A percentile compares a stretch with the other conserved stretches of the same genome.
These are phyloP conservation scores for Dromius quadrimaculatus DNA, from an alignment of 2,888 invertebrate genomes.

Conservation along the genomic window DNA sequence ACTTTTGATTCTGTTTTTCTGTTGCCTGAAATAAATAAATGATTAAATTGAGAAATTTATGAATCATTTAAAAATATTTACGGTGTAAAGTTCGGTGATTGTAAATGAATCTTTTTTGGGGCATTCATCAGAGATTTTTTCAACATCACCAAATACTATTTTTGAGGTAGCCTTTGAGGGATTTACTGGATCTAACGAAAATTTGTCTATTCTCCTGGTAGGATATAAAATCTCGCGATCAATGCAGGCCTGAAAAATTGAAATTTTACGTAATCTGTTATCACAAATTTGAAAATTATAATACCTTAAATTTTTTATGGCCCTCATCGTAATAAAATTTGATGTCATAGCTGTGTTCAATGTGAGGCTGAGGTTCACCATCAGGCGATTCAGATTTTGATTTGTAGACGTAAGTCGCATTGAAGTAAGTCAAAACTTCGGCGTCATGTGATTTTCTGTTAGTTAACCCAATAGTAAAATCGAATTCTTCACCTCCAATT, in stretches of 20 bases:
- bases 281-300: too few relatives aligned
- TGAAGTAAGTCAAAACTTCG: slow-evolving; percentile 1
- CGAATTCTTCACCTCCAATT: slow-evolving; percentile 1
- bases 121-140: background rate
- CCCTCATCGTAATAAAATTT: slow-evolving; percentile 1
- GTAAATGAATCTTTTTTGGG: background rate
- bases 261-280: too few relatives aligned
- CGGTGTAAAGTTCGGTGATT: slow-evolving; percentile 16
- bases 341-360: slow-evolving; percentile 21
- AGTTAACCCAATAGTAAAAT: slow-evolving; percentile 3
- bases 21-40: background rate
- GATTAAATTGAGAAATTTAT: background rate
- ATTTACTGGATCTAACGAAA: slow-evolving; percentile 8
- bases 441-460: slow-evolving; percentile 23
- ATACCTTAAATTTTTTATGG: background rate
- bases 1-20: background rate
- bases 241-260: slow-evolving; percentile 12
- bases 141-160: background rate
- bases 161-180: background rate
- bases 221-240: slow-evolving; percentile 23
- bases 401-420: background rate
- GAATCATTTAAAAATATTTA: slow-evolving; percentile 7
- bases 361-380: slow-evolving; percentile 31
- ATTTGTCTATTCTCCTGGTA: slow-evolving; percentile 12
- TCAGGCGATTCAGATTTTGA: background rate